Evolutionary conservation across 2,113 vertebrate species (phyloP), one percentile per base, ranked within the genome.

Genomic region (Prunella fulvescens): DNA sequence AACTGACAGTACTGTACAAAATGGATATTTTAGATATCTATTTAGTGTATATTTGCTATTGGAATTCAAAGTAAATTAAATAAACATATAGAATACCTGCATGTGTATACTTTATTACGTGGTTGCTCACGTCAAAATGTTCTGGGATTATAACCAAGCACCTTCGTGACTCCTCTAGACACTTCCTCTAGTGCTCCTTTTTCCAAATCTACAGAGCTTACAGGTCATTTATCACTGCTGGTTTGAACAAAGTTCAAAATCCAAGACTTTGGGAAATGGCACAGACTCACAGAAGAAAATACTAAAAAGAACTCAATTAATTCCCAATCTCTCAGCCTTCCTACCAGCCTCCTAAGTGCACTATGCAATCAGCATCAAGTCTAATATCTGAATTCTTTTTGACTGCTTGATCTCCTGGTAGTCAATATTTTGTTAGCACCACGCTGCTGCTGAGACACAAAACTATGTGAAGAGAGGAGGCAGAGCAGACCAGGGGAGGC

Each of bases 31-130:
- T 64, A 93, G 35, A 31, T 93, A 90, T 87, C 90, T 97, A 84
- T 93, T 95, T 96, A 96, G 88, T 96, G 92, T 96, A 96, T 91
- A 96, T 97, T 96, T 97, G 94, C 86, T 90, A 96, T 74, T 94
- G 19, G 28, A 70, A 95, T 89, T 95, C 83, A 91, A 91, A 93
- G 72, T 96, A 97, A 97, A 92, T 96, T 96, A 97, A 97, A 81
- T 88, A 88, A 97, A 93, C 78, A 19, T 69, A 77, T 57, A 91
- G 54, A 95, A 91, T 61, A 88, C 28, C 44, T 57, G 62, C 15
- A 29, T 23, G 54, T 40, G 28, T 72, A 19, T 57, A 14, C 2
- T 71, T 84, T 17, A 44, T 91, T 71, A 66, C 60, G 19, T 48
- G 33, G 14, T 2, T 39, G 47, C 19, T 50, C 67, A 58, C 0